Conservation (phyloP, 2,113 vertebrate species). For the Penelope pileata region DNA sequence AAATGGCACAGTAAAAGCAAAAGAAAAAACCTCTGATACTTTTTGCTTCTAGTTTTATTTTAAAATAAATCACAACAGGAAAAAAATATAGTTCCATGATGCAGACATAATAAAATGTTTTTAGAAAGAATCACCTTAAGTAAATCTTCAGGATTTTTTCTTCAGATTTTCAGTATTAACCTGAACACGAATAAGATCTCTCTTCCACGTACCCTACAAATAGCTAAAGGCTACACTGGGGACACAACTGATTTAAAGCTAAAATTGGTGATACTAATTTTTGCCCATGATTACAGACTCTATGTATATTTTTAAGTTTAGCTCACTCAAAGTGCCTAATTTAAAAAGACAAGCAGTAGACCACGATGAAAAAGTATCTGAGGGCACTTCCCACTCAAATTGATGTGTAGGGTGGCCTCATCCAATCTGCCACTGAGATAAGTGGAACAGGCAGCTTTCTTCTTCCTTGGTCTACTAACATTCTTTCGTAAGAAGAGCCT, state of each 20-base stretch:
- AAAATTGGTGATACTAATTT: slow-evolving; percentile 19
- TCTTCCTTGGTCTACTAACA: slow-evolving; percentile 48
- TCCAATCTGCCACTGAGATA: background rate
- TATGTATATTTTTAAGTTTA: slow-evolving; percentile 14
- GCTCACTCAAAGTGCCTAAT: slow-evolving; percentile 47
- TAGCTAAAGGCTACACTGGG: background rate
- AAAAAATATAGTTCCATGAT: background rate
- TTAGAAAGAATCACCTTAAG: background rate
- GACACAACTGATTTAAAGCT: background rate
- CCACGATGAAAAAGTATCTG: background rate
- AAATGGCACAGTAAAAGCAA: background rate
- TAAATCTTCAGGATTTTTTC: background rate
- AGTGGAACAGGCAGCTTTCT: background rate
- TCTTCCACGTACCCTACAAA: background rate
- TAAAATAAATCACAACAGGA: background rate
- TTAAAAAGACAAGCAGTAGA: slow-evolving; percentile 62
- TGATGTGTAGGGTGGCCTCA: background rate
- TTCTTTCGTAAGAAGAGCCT: background rate
- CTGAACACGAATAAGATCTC: background rate
- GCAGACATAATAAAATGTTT: background rate
- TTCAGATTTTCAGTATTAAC: slow-evolving; percentile 35
- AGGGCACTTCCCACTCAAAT: slow-evolving; percentile 10
- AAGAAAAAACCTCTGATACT: background rate
- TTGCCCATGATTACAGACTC: slow-evolving; percentile 19
- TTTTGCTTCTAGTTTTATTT: background rate